Conservation (phyloP, 1,140 invertebrate species). For the Plodia interpunctella region DNA sequence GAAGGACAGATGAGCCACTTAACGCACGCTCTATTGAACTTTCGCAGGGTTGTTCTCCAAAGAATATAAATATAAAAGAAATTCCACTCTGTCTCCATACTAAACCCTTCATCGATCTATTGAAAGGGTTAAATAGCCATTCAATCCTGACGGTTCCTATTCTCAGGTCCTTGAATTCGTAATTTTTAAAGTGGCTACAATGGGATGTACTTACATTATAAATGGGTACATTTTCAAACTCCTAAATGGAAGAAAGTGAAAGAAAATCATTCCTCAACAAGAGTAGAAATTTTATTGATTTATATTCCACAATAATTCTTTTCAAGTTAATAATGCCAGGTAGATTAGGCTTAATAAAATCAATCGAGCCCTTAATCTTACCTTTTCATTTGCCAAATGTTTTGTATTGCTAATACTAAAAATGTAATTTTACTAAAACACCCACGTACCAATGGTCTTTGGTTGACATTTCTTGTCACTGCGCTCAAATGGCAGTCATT, state of each 20-base stretch:
- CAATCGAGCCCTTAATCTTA: too few species aligned
- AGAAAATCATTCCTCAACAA: too few species aligned
- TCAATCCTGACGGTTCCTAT: not conserved
- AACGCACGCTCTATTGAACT: slow-evolving; percentile 49
- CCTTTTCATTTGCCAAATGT: too few species aligned
- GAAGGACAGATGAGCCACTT: slow-evolving; percentile 62
- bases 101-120: slow-evolving; percentile 4
- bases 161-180: not conserved
- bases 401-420: too few species aligned
- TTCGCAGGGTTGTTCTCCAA: slow-evolving; percentile 20
- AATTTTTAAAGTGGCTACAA: not conserved
- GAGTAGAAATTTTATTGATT: too few species aligned
- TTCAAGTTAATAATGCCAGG: too few species aligned
- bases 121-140: not conserved
- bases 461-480: slow-evolving; percentile 41
- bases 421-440: too few species aligned
- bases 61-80: slow-evolving; percentile 11
- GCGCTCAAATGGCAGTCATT: slow-evolving; percentile 46
- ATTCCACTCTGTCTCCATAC: slow-evolving; percentile 18
- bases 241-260: slow-evolving; percentile 14
- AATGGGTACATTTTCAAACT: slow-evolving; percentile 19
- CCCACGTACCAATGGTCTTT: too few species aligned
- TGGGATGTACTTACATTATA: not conserved
- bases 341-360: too few species aligned
- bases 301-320: too few species aligned